Percentiles rank a stretch among this genome's conserved stretches.
Conservation (phyloP, 2,113 vertebrate genomes). For the Damaliscus lunatus region DNA sequence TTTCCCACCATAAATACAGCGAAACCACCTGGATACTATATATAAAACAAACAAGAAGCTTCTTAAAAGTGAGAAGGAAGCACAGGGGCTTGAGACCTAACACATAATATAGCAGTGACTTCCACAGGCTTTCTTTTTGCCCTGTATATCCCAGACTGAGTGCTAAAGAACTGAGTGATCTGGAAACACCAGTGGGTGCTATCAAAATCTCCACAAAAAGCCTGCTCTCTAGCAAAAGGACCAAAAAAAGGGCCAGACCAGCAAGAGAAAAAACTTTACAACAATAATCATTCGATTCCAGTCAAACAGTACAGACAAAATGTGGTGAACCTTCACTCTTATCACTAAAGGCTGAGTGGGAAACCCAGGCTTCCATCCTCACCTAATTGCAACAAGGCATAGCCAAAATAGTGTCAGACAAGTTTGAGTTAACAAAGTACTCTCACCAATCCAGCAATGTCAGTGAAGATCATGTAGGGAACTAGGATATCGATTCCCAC, state of each 20-base stretch:
- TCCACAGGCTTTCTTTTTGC: not conserved
- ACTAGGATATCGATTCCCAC: not conserved
- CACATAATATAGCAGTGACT: not conserved
- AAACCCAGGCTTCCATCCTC: not conserved
- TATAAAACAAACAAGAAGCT: not conserved
- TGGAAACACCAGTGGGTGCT: not conserved
- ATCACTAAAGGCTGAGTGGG: not conserved
- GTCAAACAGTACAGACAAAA: not conserved
- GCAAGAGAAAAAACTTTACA: not conserved
- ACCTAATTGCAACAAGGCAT: not conserved
- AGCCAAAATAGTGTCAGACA: not conserved
- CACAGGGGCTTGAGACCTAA: not conserved
- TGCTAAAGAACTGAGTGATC: not conserved
- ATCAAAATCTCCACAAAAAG: not conserved
- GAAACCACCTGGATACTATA: not conserved
- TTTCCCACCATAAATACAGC: not conserved
- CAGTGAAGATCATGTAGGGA: not conserved
- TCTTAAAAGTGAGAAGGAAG: not conserved
- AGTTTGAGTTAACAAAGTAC: not conserved
- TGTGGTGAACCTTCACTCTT: not conserved
- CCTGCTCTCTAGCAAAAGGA: not conserved
- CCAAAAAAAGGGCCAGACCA: not conserved
- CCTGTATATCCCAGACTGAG: not conserved
- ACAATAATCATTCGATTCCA: not conserved
- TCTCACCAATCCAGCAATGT: not conserved